These are phyloP conservation scores for Ceratosolen solmsi DNA, from an alignment of 1,140 invertebrate genomes.

Conservation along the genomic window DNA sequence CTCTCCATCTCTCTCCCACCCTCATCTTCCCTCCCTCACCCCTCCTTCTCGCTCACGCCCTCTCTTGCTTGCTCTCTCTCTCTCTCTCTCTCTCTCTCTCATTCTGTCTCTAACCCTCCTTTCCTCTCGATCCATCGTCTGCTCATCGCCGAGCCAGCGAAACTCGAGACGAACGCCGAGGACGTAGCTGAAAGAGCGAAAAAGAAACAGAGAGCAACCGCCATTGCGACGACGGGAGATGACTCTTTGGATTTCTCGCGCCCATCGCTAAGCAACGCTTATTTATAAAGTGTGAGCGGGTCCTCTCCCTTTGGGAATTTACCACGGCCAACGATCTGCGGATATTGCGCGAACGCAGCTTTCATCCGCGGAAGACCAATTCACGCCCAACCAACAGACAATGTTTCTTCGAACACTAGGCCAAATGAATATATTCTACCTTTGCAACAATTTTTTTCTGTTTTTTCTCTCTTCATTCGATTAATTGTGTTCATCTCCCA, in stretches of 20 bases:
- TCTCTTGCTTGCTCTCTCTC: constrained; percentile 25
- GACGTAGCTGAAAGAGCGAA: constrained; percentile 31
- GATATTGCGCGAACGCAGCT: not conserved
- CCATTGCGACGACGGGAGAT: constrained; percentile 52
- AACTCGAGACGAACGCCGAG: constrained; percentile 48
- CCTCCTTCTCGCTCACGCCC: not conserved
- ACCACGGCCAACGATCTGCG: not conserved
- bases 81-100: constrained; percentile 1
- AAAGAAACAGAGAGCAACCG: constrained; percentile 38
- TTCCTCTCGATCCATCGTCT: not conserved
- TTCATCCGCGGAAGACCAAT: too few relatives aligned
- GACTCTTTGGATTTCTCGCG: constrained; percentile 60
- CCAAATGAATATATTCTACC: not conserved
- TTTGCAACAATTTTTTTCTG: not conserved
- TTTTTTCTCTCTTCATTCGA: not conserved
- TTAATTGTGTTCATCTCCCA: too few relatives aligned
- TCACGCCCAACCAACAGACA: not conserved
- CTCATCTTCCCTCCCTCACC: not conserved
- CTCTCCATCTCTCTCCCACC: constrained; percentile 5
- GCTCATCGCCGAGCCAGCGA: not conserved
- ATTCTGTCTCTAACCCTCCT: not conserved
- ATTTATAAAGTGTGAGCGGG: constrained; percentile 41
- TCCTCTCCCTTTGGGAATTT: constrained; percentile 12
- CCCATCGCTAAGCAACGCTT: constrained; percentile 14
- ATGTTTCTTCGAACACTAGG: not conserved